Conservation (phyloP, 2,113 vertebrate species). For the Ammodramus savannarum region DNA sequence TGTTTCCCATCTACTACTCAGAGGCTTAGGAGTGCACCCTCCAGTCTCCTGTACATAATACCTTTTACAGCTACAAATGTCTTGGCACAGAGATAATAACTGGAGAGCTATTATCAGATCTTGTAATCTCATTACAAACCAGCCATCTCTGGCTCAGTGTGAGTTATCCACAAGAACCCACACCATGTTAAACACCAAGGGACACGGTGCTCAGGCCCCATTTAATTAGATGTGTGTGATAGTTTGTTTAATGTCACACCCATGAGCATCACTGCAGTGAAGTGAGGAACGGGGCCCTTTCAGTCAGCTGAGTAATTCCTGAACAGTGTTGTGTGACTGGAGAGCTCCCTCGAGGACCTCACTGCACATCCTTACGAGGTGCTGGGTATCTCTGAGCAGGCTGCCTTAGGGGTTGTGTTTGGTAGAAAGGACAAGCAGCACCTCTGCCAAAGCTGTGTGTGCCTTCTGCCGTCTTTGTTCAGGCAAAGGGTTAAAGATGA, state of each 20-base stretch:
- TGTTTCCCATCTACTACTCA: neutral
- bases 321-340: neutral
- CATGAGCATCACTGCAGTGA: neutral
- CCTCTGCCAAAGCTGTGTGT: neutral
- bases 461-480: neutral
- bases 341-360: neutral
- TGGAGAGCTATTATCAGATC: slow-evolving; percentile 23
- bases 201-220: neutral
- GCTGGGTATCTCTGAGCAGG: neutral
- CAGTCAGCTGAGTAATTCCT: neutral
- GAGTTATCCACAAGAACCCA: neutral
- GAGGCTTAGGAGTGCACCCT: neutral
- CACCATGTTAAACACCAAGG: neutral
- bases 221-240: slow-evolving; percentile 33
- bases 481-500: neutral
- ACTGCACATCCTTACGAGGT: neutral
- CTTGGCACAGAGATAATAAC: slow-evolving; percentile 8
- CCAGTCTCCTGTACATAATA: neutral
- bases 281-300: neutral
- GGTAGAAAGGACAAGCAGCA: neutral
- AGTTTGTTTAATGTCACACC: slow-evolving; percentile 41
- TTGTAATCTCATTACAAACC: slow-evolving; percentile 32
- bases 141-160: neutral
- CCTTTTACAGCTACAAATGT: neutral
- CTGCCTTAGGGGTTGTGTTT: neutral